A percentile compares a stretch with the other conserved stretches of the same genome.
phyloP scores from a whole-genome alignment of 2,888 invertebrate genomes.

The Stramonita haemastoma region DNA sequence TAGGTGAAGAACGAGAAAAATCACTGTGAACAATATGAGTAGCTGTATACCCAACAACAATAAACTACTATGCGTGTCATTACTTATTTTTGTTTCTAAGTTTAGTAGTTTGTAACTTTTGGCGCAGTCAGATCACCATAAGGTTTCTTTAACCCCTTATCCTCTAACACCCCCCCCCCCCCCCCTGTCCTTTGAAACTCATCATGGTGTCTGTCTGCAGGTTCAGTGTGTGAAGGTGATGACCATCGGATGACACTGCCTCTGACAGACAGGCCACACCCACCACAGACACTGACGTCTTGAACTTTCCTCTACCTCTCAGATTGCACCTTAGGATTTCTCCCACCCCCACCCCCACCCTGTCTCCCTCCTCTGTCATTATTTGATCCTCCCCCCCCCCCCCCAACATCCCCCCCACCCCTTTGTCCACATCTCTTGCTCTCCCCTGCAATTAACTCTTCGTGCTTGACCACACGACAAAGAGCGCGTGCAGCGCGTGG shows the following conservation, averaged over 20 bases:
- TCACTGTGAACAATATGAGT: no score
- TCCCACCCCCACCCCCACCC: no score
- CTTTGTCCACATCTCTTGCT: not conserved
- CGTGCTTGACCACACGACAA: conserved; percentile 39
- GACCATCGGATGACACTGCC: not conserved
- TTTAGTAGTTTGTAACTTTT: no score
- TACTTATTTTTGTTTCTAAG: no score
- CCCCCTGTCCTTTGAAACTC: no score
- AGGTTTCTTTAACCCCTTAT: no score
- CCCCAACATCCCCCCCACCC: not conserved
- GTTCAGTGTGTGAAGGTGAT: not conserved
- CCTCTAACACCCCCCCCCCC: no score
- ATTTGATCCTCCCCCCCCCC: not conserved
- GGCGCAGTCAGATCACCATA: no score
- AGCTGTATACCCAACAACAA: no score
- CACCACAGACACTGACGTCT: not conserved
- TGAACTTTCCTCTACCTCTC: conserved; percentile 1
- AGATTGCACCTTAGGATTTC: not conserved
- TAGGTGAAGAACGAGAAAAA: no score
- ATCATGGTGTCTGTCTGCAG: not conserved
- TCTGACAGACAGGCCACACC: not conserved
- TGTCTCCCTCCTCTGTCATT: not conserved
- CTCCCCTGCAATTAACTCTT: conserved; percentile 41
- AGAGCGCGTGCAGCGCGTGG: conserved; percentile 29
- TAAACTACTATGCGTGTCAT: no score